Evolutionary conservation across 1,140 invertebrate genomes (phyloP).

Genomic region (Papilio dardanus): DNA sequence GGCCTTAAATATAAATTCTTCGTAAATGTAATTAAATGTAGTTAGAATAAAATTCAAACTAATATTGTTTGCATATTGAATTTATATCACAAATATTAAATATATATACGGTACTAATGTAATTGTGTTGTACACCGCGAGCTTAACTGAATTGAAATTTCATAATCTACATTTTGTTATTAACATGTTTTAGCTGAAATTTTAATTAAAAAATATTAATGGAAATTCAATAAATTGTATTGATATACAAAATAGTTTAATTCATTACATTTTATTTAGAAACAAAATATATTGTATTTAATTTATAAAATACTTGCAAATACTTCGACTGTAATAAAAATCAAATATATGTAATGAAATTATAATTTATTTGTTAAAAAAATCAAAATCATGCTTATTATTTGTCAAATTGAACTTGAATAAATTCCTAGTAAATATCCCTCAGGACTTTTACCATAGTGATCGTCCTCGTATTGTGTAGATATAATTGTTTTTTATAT

Average conservation of each 20-base stretch:
- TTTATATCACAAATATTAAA: constrained; percentile 35
- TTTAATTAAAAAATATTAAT: background rate
- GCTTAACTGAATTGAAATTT: constrained; percentile 1
- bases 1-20: background rate
- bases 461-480: constrained; percentile 43
- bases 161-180: constrained; percentile 5
- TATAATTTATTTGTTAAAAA: background rate
- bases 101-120: constrained; percentile 4
- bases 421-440: background rate
- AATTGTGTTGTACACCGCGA: constrained; percentile 13
- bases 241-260: background rate
- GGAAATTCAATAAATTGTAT: background rate
- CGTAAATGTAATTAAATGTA: constrained; percentile 14
- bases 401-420: background rate
- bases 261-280: background rate
- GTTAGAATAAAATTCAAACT: constrained; percentile 41
- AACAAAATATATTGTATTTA: background rate
- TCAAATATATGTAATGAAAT: background rate
- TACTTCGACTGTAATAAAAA: background rate
- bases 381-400: background rate
- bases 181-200: background rate
- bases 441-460: background rate
- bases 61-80: constrained; percentile 35
- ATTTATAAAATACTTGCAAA: background rate
- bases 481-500: constrained; percentile 64